Evolutionary conservation across 2,888 invertebrate genomes (phyloP).

Genomic region (Alsophila aescularia): DNA sequence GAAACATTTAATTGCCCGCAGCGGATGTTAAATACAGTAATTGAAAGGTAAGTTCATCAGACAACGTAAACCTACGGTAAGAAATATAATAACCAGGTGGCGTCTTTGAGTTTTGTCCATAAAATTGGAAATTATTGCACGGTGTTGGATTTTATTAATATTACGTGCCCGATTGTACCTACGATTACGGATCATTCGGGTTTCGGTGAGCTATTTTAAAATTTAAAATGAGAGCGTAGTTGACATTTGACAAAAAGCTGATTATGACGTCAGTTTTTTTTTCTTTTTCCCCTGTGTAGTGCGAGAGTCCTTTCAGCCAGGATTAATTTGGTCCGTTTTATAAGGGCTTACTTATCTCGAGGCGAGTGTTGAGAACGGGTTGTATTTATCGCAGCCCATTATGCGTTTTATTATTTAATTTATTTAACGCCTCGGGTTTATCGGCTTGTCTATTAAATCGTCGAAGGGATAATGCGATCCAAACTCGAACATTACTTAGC

Average conservation of each 20-base stretch:
- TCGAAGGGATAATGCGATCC: constrained; percentile 75
- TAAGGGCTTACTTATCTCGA: constrained; percentile 81
- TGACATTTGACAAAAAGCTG: constrained; percentile 83
- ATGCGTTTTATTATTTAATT: constrained; percentile 84
- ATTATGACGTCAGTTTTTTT: constrained; percentile 80
- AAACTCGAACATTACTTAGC: constrained; percentile 72
- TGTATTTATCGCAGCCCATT: constrained; percentile 81
- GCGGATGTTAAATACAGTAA: constrained; percentile 78
- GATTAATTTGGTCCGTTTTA: constrained; percentile 82
- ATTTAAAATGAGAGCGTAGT: constrained; percentile 72
- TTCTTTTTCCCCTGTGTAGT: constrained; percentile 65
- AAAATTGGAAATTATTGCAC: constrained; percentile 21
- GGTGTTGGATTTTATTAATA: constrained; percentile 19
- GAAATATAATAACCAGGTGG: constrained; percentile 37
- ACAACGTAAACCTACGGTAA: constrained; percentile 58
- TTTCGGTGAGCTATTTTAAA: constrained; percentile 74
- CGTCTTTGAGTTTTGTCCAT: constrained; percentile 25
- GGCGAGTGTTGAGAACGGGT: constrained; percentile 72
- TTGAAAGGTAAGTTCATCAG: constrained; percentile 73
- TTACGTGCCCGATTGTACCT: constrained; percentile 35
- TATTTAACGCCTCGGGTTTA: constrained; percentile 80
- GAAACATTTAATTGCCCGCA: constrained; percentile 76
- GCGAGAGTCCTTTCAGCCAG: constrained; percentile 75
- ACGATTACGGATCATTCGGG: constrained; percentile 43
- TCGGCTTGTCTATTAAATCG: constrained; percentile 81